Evolutionary conservation across 2,113 vertebrate genomes (phyloP).

Genomic region (Erinaceus europaeus): DNA sequence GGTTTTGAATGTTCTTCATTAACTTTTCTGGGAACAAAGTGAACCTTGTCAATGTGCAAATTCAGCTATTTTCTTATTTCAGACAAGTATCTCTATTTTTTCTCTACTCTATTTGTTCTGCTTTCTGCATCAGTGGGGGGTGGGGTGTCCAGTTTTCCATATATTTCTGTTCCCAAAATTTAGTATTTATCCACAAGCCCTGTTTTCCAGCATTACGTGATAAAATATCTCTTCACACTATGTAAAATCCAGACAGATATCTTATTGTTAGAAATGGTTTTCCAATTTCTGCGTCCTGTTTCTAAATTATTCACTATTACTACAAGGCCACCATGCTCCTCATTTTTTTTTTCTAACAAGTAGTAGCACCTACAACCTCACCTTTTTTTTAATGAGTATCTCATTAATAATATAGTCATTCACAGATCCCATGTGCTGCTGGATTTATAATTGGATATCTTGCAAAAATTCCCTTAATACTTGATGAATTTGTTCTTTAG

Average conservation of each 20-base stretch:
- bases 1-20: conserved; percentile 45
- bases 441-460: not conserved
- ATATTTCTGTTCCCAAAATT: not conserved
- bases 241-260: not conserved
- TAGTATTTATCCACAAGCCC: not conserved
- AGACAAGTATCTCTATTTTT: conserved; percentile 20
- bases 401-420: not conserved
- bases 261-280: not conserved
- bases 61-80: conserved; percentile 53
- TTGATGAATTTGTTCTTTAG: not conserved
- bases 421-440: not conserved
- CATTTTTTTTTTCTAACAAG: not conserved
- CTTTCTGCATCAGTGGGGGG: conserved; percentile 29
- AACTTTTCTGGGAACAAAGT: conserved; percentile 40
- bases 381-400: not conserved
- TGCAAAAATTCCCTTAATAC: not conserved
- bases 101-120: conserved; percentile 30
- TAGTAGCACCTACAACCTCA: not conserved
- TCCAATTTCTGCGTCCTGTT: not conserved
- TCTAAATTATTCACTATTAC: too few species aligned
- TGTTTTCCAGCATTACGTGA: not conserved
- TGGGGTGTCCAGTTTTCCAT: conserved; percentile 35
- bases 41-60: conserved; percentile 37
- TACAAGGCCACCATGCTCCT: not conserved
- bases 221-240: not conserved